These are phyloP conservation scores for Labeo catla DNA, from an alignment of 2,113 vertebrate species.

Conservation along the genomic window DNA sequence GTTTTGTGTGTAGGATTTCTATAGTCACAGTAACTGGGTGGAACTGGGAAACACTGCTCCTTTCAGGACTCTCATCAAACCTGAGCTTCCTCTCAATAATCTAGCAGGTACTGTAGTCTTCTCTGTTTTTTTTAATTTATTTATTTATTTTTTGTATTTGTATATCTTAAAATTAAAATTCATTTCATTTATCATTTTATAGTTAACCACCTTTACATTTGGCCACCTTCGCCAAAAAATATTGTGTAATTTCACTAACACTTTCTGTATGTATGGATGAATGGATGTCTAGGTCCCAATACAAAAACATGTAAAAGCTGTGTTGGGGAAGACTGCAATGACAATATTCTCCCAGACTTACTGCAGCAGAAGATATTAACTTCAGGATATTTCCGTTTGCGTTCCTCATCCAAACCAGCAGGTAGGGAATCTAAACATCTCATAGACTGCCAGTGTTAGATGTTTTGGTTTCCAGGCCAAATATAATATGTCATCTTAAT, in stretches of 20 bases:
- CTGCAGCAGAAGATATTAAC: constrained; percentile 35
- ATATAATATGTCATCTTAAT: too few species aligned
- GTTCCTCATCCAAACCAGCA: neutral
- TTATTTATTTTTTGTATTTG: neutral
- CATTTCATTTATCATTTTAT: too few species aligned
- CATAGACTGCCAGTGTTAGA: too few species aligned
- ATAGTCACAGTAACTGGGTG: constrained; percentile 37
- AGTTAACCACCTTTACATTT: too few species aligned
- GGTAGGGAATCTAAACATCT: neutral
- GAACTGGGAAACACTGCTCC: constrained; percentile 8
- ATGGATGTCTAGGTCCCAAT: neutral
- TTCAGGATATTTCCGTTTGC: constrained; percentile 27
- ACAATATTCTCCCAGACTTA: constrained; percentile 30
- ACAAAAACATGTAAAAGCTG: constrained; percentile 44
- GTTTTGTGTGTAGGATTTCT: constrained; percentile 21
- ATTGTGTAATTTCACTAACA: too few species aligned
- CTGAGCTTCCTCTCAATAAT: constrained; percentile 2
- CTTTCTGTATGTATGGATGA: neutral
- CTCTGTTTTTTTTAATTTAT: neutral
- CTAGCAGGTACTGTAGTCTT: constrained; percentile 7
- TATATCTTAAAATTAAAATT: neutral
- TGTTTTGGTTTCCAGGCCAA: too few species aligned
- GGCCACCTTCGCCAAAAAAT: too few species aligned
- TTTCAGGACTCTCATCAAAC: neutral
- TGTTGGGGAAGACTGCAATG: constrained; percentile 8